phyloP scores from a whole-genome alignment of 2,888 invertebrate species.

The Barypeithes pellucidus region DNA sequence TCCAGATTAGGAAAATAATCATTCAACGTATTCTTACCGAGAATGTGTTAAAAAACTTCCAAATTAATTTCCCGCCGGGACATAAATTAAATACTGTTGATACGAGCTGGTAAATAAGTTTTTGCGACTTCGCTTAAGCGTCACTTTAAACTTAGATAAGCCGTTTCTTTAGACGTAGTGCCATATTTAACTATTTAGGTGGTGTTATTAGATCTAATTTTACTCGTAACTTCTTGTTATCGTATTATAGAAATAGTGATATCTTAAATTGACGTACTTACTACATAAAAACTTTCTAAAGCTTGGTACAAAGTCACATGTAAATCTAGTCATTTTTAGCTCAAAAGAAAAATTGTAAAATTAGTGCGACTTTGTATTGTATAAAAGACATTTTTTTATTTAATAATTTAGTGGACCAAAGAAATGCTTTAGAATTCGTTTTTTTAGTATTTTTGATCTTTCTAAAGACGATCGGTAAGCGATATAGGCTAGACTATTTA shows the following conservation, averaged over 20 bases:
- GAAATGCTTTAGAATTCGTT: constrained; percentile 43
- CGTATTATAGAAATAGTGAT: constrained; percentile 48
- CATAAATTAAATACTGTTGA: not conserved
- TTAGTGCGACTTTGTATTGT: constrained; percentile 39
- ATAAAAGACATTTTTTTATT: constrained; percentile 52
- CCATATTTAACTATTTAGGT: constrained; percentile 31
- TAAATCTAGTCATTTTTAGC: constrained; percentile 53
- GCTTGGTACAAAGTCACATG: constrained; percentile 29
- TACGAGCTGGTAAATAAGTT: not conserved
- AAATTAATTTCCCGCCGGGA: too few relatives aligned
- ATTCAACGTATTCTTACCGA: too few relatives aligned
- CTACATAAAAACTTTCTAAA: constrained; percentile 31
- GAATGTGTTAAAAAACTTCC: too few relatives aligned
- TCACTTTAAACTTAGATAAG: constrained; percentile 7
- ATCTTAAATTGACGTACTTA: constrained; percentile 35
- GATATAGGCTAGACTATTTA: constrained; percentile 36
- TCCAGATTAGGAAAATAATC: too few relatives aligned
- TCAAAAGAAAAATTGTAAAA: constrained; percentile 36
- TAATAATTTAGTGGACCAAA: constrained; percentile 54
- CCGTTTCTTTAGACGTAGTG: constrained; percentile 31
- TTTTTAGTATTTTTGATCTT: constrained; percentile 35
- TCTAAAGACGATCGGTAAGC: constrained; percentile 24
- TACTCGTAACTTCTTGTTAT: constrained; percentile 33
- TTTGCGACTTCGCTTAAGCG: not conserved
- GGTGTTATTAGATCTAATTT: constrained; percentile 42